phyloP scores from a whole-genome alignment of 2,797 vertebrate species.

The Agapornis canus region DNA sequence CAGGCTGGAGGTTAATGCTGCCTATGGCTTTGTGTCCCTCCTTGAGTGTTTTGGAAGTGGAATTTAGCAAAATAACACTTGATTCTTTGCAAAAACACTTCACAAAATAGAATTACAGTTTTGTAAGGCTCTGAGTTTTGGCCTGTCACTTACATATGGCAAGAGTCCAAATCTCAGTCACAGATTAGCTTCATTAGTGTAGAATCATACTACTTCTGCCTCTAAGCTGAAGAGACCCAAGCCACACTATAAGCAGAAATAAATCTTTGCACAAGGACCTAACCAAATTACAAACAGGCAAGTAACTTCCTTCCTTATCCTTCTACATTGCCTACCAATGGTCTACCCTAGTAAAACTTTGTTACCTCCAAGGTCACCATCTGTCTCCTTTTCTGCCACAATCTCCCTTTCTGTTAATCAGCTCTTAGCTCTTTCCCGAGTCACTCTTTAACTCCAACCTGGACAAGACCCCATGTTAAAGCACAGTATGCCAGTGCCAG shows the following conservation, averaged over 20 bases:
- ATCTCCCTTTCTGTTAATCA: neutral
- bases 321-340: neutral
- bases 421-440: neutral
- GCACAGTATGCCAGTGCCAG: neutral
- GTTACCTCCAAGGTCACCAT: neutral
- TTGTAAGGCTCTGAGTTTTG: neutral
- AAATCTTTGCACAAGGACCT: neutral
- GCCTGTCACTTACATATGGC: neutral
- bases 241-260: neutral
- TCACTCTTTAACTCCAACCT: neutral
- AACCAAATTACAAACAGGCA: neutral
- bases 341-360: neutral
- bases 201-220: neutral
- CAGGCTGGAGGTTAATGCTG: neutral
- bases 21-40: neutral
- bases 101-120: neutral
- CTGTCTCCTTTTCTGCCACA: neutral
- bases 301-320: neutral
- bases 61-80: neutral
- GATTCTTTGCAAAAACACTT: neutral
- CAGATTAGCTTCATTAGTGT: neutral
- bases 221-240: neutral
- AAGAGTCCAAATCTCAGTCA: constrained; percentile 1
- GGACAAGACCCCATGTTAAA: neutral
- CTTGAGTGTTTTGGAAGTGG: neutral